phyloP scores from a whole-genome alignment of 1,140 invertebrate species.

The Lethrus apterus region DNA sequence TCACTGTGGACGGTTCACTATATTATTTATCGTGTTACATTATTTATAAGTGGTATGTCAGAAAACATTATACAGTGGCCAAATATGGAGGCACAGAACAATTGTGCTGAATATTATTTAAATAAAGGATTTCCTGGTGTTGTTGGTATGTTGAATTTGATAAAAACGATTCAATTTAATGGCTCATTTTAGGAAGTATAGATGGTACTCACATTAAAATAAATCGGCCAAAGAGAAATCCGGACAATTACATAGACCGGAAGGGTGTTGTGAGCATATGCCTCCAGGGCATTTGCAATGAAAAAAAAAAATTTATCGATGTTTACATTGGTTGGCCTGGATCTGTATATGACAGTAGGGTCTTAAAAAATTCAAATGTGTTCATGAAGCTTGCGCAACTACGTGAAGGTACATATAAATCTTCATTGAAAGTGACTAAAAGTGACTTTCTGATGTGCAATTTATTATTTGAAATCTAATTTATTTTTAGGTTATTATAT shows the following conservation, averaged over 20 bases:
- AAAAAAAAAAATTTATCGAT: slow-evolving; percentile 10
- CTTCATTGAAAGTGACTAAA: slow-evolving; percentile 1
- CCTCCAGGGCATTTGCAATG: slow-evolving; percentile 3
- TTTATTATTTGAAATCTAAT: not conserved
- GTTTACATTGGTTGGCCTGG: slow-evolving; percentile 5
- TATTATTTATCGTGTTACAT: slow-evolving; percentile 3
- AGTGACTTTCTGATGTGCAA: too few relatives aligned
- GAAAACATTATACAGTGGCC: not conserved
- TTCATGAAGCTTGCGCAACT: slow-evolving; percentile 14
- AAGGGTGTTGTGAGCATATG: not conserved
- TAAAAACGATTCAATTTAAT: slow-evolving; percentile 2
- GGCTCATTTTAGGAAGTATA: not conserved
- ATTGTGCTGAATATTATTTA: slow-evolving; percentile 1
- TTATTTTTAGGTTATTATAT: slow-evolving; percentile 1
- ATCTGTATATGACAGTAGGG: slow-evolving; percentile 5
- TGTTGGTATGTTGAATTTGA: slow-evolving; percentile 3
- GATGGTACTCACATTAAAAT: slow-evolving; percentile 10
- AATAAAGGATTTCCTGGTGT: slow-evolving; percentile 12
- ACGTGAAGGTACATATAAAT: slow-evolving; percentile 3
- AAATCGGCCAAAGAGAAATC: not conserved
- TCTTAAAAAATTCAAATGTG: slow-evolving; percentile 14
- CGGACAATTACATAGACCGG: not conserved
- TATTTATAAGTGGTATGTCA: slow-evolving; percentile 4
- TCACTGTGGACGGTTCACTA: not conserved
- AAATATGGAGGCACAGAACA: not conserved